phyloP scores from a whole-genome alignment of 1,140 invertebrate species.

The Papilio xuthus region DNA sequence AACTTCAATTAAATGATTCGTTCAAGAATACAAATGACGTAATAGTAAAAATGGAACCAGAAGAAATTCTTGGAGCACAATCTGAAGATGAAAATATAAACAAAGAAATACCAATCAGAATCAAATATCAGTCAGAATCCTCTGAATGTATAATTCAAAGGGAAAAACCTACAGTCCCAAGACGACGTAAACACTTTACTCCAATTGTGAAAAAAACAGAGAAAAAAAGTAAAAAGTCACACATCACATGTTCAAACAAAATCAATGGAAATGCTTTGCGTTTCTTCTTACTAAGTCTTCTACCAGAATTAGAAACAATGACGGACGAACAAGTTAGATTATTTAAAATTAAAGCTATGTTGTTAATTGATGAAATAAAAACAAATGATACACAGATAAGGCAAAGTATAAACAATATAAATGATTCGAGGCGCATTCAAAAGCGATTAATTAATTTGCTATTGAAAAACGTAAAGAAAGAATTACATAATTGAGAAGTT shows the following conservation, averaged over 20 bases:
- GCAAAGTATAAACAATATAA: conserved; percentile 15
- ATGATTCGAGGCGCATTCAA: conserved; percentile 37
- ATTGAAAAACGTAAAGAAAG: conserved; percentile 33
- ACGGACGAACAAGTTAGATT: conserved; percentile 46
- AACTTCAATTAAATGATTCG: conserved; percentile 24
- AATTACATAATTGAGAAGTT: conserved; percentile 4
- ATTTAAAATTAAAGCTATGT: conserved; percentile 51
- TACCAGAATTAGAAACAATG: conserved; percentile 55
- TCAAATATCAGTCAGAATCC: conserved; percentile 5
- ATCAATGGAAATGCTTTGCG: conserved; percentile 44
- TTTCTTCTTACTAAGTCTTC: conserved; percentile 52
- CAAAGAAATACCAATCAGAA: conserved; percentile 30
- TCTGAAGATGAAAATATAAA: conserved; percentile 35
- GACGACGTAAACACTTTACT: conserved; percentile 37
- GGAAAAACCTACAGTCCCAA: not conserved
- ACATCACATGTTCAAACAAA: conserved; percentile 23
- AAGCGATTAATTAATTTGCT: conserved; percentile 43
- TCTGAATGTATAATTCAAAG: conserved; percentile 7
- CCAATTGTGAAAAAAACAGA: not conserved
- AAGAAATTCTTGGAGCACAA: conserved; percentile 35
- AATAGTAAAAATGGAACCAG: conserved; percentile 41
- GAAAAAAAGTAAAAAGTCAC: conserved; percentile 32
- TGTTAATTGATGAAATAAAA: conserved; percentile 50
- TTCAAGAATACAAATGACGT: conserved; percentile 23
- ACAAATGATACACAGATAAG: conserved; percentile 40